Base-by-base conservation (phyloP, 2,797 vertebrate species). In the Chloroceryle amazona region DNA sequence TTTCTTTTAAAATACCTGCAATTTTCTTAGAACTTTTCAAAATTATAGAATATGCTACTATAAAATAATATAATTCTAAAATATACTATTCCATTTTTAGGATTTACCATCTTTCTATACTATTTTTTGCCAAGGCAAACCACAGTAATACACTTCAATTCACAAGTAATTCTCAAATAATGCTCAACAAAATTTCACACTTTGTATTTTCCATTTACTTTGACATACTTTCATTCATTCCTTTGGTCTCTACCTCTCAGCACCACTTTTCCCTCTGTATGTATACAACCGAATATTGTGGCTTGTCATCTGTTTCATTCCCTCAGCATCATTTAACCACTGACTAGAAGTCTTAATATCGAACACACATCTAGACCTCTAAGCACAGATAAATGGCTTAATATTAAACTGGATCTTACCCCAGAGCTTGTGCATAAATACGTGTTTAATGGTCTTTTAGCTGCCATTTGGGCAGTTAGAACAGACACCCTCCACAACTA, bases 401-500 rank as follows among this genome's bases (percentile, higher is more conserved):
- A 61, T 26, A 44, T 14, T 26, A 42, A 76, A 49, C 2, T 42
- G 37, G 9, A 31, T 22, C 8, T 81, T 39, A 62, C 25, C 8
- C 7, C 25, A 57, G 19, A 20, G 0, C 9, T 86, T 44, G 14
- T 17, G 37, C 12, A 3, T 5, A n/a, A 17, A 3, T 5, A n/a
- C 15, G 19, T 19, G 33, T 65, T 83, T 35, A 33, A 49, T 16
- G 11, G 9, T 73, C 28, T 72, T 47, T 68, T n/a, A 89, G 21
- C 22, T 86, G 12, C 28, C 28, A 33, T 57, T 6, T 58, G 16
- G 39, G 20, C 51, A 52, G 7, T 35, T 28, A 35, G 10, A 10
- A 33, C 5, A 68, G 31, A 49, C 10, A 61, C 2, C 4, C 14
- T 75, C 23, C 17, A 33, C 5, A 37, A 8, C 11, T 60, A 71